Evolutionary conservation across 2,113 vertebrate genomes (phyloP).

Genomic region (Stegostoma tigrinum): DNA sequence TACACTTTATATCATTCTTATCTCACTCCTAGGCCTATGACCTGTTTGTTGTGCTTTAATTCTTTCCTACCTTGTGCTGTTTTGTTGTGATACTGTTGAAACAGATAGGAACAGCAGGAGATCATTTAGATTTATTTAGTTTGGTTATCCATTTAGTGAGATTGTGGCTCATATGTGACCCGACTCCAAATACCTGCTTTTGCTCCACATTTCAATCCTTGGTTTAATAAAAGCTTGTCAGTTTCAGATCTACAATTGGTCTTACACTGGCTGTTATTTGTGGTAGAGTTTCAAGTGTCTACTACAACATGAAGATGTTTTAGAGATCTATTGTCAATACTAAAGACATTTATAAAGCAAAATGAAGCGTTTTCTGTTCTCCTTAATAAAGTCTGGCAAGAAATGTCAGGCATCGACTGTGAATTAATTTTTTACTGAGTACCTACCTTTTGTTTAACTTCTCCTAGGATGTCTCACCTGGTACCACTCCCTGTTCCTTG

Average conservation of each 20-base stretch:
- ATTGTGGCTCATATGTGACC: background rate
- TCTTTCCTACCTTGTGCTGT: background rate
- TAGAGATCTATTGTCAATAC: background rate
- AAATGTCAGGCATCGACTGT: background rate
- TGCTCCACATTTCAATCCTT: background rate
- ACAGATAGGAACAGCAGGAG: background rate
- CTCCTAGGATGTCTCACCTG: constrained; percentile 52
- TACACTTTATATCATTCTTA: background rate
- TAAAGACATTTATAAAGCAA: background rate
- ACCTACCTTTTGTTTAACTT: constrained; percentile 38
- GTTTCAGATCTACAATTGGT: no score
- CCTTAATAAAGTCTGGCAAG: background rate
- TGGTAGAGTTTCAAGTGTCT: background rate
- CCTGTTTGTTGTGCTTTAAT: background rate
- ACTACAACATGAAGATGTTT: background rate
- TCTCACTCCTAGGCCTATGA: background rate
- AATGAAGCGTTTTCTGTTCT: background rate
- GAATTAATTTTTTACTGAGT: background rate
- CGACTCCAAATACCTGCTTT: background rate
- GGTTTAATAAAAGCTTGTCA: no score
- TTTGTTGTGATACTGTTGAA: background rate
- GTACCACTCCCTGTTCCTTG: constrained; percentile 56
- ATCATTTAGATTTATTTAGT: background rate
- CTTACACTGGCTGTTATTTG: no score
- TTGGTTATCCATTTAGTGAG: background rate